Evolutionary conservation across 2,888 invertebrate genomes (phyloP), one percentile per base, ranked within the genome.

Genomic region (Drosophila yooni): DNA sequence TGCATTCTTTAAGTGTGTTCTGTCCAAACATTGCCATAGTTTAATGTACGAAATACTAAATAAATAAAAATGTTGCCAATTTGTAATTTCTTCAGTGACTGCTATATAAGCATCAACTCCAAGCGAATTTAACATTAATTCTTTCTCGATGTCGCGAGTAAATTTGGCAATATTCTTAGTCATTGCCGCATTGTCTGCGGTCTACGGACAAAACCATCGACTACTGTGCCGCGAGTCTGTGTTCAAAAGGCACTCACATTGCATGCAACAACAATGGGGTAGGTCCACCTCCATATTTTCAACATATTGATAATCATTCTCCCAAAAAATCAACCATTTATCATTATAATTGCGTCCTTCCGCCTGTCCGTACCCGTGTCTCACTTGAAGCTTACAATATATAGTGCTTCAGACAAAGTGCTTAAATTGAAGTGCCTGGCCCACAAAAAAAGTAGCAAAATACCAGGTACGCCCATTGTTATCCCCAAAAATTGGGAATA

Each of bases 181-280:
- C 13, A 29, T 64, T 38, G 21, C 67, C 25, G 25, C 48, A 2
- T 11, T 70, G 31, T 54, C 71, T 13, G 25, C 11, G n/a, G 70
- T 31, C 21, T 1, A 18, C 1, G 75, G 43, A 2, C 64, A 69
- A 38, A 38, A 58, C 40, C 2, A 29, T 43, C 2, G 18, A 87
- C 43, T 84, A 84, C 51, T 87, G 88, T 31, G 21, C 31, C 1
- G 2, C 27, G 1, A 7, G 27, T 0, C 61, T 87, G 6, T 84
- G 84, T 25, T 43, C 65, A 10, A 33, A 46, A 2, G 18, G 31
- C 1, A 70, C 2, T n/a, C 78, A 85, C 34, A 83, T 86, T 59
- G 85, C 50, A 13, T 85, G 85, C 56, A 56, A 79, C 0, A 64
- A 86, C 33, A 57, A 38, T 58, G 83, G 76, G 36, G 86, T 83